A percentile compares a stretch with the other conserved stretches of the same genome.
These are phyloP conservation scores for Drosophila teissieri DNA, from an alignment of 1,140 invertebrate genomes.

Conservation along the genomic window DNA sequence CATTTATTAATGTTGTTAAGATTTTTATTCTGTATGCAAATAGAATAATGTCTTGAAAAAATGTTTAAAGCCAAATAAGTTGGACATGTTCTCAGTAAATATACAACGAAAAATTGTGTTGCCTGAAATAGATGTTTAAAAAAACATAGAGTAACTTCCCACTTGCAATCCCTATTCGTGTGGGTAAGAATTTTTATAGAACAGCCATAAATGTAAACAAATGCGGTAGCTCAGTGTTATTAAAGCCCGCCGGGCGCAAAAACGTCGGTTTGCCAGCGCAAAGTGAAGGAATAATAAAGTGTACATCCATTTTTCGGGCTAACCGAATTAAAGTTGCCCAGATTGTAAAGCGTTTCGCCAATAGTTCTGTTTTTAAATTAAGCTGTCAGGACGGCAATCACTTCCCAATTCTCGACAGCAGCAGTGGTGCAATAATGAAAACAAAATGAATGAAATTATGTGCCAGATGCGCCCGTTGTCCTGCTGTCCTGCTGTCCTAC, in stretches of 20 bases:
- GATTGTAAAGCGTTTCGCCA: constrained; percentile 15
- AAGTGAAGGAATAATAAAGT: constrained; percentile 15
- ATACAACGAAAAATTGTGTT: too few species aligned
- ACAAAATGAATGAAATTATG: constrained; percentile 45
- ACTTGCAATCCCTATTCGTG: too few species aligned
- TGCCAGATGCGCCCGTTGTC: constrained; percentile 10
- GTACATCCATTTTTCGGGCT: constrained; percentile 30
- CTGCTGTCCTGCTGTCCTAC: not conserved
- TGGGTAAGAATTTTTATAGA: too few species aligned
- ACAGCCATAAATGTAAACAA: not conserved
- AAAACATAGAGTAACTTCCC: not conserved
- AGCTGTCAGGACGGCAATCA: constrained; percentile 56
- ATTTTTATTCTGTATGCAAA: too few species aligned
- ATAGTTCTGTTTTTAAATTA: constrained; percentile 58
- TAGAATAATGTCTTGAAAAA: too few species aligned
- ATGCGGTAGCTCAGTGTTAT: constrained; percentile 14
- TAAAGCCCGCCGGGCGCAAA: constrained; percentile 33
- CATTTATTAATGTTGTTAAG: too few species aligned
- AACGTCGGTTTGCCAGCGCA: constrained; percentile 16
- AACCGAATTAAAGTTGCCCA: constrained; percentile 57
- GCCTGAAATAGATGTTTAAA: too few species aligned
- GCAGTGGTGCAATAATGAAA: constrained; percentile 7
- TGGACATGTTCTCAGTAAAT: too few species aligned
- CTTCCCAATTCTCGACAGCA: constrained; percentile 35
- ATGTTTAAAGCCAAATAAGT: too few species aligned